A percentile compares a stretch with the other conserved stretches of the same genome.
Evolutionary conservation across 2,888 invertebrate genomes (phyloP).

Genomic region (Furcula furcula): DNA sequence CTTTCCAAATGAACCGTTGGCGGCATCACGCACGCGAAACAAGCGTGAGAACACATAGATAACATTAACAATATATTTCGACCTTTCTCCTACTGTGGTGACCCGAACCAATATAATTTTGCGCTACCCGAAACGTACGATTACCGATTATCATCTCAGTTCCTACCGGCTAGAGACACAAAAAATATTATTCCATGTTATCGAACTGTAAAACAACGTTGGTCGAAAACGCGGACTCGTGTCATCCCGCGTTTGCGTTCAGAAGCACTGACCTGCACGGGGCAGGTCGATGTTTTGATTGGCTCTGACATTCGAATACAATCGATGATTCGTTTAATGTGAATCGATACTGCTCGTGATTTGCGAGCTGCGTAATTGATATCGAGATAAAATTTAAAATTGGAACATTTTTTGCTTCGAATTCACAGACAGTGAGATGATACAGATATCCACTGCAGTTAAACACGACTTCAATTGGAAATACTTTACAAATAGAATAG

Average conservation of each 20-base stretch:
- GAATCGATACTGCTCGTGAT: constrained; percentile 58
- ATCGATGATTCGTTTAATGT: constrained; percentile 76
- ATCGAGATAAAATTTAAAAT: constrained; percentile 41
- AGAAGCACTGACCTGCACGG: constrained; percentile 74
- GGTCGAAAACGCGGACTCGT: constrained; percentile 55
- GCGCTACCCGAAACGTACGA: constrained; percentile 15
- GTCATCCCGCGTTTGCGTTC: constrained; percentile 72
- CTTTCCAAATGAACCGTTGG: constrained; percentile 53
- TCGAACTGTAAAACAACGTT: constrained; percentile 23
- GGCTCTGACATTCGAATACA: constrained; percentile 73
- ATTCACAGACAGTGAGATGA: constrained; percentile 13
- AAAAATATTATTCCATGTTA: constrained; percentile 15
- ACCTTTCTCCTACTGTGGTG: constrained; percentile 59
- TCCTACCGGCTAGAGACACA: constrained; percentile 8
- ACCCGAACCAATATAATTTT: constrained; percentile 28
- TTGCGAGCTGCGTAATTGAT: constrained; percentile 29
- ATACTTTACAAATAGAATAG: too few relatives aligned
- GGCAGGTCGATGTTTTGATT: constrained; percentile 72
- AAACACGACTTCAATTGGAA: too few relatives aligned
- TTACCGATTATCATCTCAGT: constrained; percentile 21
- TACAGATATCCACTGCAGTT: too few relatives aligned
- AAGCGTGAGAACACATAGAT: constrained; percentile 70
- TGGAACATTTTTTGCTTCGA: constrained; percentile 34
- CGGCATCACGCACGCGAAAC: constrained; percentile 58
- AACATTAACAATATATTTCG: constrained; percentile 61